Percentiles rank a stretch among this genome's conserved stretches.
Evolutionary conservation across 2,888 invertebrate species (phyloP).

Genomic region (Cataglyphis cursor): DNA sequence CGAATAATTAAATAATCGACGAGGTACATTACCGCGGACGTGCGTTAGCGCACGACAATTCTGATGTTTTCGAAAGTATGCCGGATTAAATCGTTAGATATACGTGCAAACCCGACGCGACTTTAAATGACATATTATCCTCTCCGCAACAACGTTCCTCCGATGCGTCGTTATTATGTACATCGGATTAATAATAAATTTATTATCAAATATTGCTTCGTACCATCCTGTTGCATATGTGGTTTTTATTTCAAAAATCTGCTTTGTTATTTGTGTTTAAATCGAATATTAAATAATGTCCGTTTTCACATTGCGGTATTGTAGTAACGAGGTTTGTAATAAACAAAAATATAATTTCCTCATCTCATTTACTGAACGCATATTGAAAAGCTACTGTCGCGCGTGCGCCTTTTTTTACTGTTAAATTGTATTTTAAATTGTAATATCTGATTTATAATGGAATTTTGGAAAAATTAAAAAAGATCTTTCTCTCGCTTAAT

Average conservation of each 20-base stretch:
- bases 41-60: conserved; percentile 3
- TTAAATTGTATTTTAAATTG: background rate
- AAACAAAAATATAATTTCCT: background rate
- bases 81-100: background rate
- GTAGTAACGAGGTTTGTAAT: background rate
- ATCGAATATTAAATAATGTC: background rate
- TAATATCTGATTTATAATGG: background rate
- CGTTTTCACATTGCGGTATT: background rate
- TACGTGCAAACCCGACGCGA: background rate
- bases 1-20: conserved; percentile 69
- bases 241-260: background rate
- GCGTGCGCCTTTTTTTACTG: too few relatives aligned
- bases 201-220: background rate
- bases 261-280: background rate
- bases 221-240: background rate
- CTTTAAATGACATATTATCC: background rate
- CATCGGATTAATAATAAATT: background rate
- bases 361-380: background rate
- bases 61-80: conserved; percentile 5
- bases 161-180: background rate
- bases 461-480: background rate
- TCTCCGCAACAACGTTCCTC: background rate
- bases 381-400: background rate
- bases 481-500: background rate
- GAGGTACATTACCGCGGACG: conserved; percentile 29